A percentile compares a stretch with the other conserved stretches of the same genome.
Evolutionary conservation across 1,140 invertebrate species (phyloP).

Genomic region (Tetramorium alpestre): DNA sequence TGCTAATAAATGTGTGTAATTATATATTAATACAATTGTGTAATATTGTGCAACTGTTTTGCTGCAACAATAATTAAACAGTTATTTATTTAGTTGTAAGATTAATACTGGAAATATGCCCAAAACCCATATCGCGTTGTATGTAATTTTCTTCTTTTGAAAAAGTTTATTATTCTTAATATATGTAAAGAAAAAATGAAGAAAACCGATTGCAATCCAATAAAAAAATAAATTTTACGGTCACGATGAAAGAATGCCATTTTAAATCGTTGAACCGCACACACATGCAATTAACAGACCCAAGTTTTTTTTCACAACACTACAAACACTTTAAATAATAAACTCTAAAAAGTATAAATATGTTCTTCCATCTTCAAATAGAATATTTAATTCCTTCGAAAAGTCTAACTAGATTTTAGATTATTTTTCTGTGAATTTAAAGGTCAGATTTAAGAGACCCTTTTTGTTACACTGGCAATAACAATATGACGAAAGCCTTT

Average conservation of each 20-base stretch:
- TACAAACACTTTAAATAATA: not conserved
- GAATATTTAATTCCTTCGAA: not conserved
- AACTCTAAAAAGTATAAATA: not conserved
- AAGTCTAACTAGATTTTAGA: not conserved
- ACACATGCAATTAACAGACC: not conserved
- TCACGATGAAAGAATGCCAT: not conserved
- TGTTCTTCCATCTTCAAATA: not conserved
- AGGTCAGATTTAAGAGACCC: too few species aligned
- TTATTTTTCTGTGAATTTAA: not conserved
- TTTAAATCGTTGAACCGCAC: not conserved
- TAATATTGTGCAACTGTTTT: not conserved
- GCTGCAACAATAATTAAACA: not conserved
- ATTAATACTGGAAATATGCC: not conserved
- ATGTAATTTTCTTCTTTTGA: not conserved
- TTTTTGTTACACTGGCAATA: not conserved
- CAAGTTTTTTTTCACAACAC: not conserved
- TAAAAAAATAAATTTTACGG: not conserved
- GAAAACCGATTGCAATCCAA: not conserved
- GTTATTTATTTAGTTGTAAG: not conserved
- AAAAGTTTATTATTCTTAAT: not conserved
- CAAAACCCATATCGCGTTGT: not conserved
- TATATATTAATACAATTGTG: too few species aligned
- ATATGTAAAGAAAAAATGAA: too few species aligned
- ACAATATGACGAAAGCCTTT: not conserved
- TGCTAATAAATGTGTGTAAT: not conserved